These are phyloP conservation scores for Apocrypta bakeri DNA, from an alignment of 1,140 invertebrate genomes.

Conservation along the genomic window DNA sequence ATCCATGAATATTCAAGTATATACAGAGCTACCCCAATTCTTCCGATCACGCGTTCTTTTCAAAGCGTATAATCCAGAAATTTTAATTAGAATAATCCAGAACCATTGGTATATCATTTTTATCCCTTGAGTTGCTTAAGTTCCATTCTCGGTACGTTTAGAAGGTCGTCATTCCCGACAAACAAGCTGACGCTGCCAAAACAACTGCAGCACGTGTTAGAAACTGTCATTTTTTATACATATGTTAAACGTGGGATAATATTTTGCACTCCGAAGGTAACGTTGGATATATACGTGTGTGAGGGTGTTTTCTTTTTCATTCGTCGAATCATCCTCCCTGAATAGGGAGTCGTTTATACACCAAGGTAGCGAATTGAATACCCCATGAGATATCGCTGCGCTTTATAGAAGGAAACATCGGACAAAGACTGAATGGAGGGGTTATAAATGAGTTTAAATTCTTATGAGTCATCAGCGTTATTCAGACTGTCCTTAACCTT, in stretches of 20 bases:
- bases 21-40: too few species aligned
- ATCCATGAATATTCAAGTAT: conserved; percentile 17
- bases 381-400: background rate
- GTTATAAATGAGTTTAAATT: background rate
- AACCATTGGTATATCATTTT: background rate
- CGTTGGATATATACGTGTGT: background rate
- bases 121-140: background rate
- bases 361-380: background rate
- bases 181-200: conserved; percentile 18
- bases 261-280: background rate
- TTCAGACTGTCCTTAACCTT: background rate
- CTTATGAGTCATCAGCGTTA: background rate
- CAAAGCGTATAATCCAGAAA: background rate
- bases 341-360: background rate
- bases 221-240: background rate
- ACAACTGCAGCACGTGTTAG: conserved; percentile 1
- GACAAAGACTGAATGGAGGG: background rate
- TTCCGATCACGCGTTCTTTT: too few species aligned
- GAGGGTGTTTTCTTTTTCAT: background rate
- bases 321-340: background rate
- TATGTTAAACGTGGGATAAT: background rate
- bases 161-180: conserved; percentile 12
- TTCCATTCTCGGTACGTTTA: background rate
- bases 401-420: background rate
- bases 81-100: conserved; percentile 14